A percentile compares a stretch with the other conserved stretches of the same genome.
phyloP scores from a whole-genome alignment of 2,797 vertebrate species.

The Calcarius lapponicus region DNA sequence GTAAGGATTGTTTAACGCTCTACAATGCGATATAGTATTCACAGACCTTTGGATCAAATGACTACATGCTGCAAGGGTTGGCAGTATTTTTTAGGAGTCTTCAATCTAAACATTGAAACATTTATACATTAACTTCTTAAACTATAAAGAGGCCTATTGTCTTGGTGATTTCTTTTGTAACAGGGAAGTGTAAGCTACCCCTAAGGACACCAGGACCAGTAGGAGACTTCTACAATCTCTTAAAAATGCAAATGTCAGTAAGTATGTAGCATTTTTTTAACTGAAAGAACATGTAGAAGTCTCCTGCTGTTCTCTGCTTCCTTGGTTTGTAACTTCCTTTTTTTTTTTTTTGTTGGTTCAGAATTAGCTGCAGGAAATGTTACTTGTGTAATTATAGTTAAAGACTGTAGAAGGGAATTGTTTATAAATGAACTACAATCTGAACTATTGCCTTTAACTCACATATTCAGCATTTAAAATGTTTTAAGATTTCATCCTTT shows the following conservation, averaged over 20 bases:
- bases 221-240: conserved; percentile 58
- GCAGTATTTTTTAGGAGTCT: background rate
- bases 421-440: background rate
- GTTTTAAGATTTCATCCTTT: background rate
- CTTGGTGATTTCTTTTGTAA: conserved; percentile 18
- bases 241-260: conserved; percentile 53
- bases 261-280: conserved; percentile 18
- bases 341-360: background rate
- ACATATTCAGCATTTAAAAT: background rate
- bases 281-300: conserved; percentile 26
- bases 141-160: conserved; percentile 1
- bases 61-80: background rate
- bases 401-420: background rate
- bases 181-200: conserved; percentile 40
- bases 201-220: conserved; percentile 52
- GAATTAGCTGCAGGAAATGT: background rate
- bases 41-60: background rate
- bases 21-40: background rate
- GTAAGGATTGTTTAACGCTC: background rate
- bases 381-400: background rate
- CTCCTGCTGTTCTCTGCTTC: conserved; percentile 62
- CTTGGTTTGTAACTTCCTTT: conserved; percentile 47
- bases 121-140: background rate
- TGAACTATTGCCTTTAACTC: background rate
- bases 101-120: background rate